Base-by-base conservation (phyloP, 2,113 vertebrate species). In the Sorex araneus region DNA sequence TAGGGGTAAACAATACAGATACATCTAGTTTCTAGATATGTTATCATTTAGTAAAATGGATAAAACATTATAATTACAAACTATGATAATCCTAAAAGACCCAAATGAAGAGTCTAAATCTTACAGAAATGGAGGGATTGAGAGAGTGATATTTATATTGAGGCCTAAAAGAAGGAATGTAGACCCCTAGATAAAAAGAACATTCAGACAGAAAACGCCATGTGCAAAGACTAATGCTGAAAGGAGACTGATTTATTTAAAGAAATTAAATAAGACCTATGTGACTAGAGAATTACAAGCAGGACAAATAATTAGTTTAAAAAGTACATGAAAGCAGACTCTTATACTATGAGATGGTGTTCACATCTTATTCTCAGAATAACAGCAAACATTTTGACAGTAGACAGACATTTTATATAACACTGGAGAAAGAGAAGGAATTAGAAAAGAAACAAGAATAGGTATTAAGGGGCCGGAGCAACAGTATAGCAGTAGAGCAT, bases 331-430 rank as follows among this genome's bases (percentile, higher is more conserved):
- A 84, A 23, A 64, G 9, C 34, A 85, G 8, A 6, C 5, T 82
- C 28, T 74, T 75, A 13, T 5, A 25, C n/a, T 12, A n/a, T 0
- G 1, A 12, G 69, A 57, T 67, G 3, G 6, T 40, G 7, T 54
- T 78, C 60, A 73, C 5, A 13, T 67, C 76, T 88, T 88, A 90
- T 57, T 90, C 47, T 88, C 18, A 50, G 13, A 28, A 19, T 71
- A 93, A 32, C 66, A 23, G 3, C 57, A 93, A 83, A 45, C 0
- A 40, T 47, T 47, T 84, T 30, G 86, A 27, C 1, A 43, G 63
- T 18, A 64, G 10, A 32, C 18, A 75, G 18, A n/a, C 2, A 85
- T 73, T 88, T 16, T 71, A 90, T 75, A 54, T 74, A 89, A 34
- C 8, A 76, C n/a, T 63, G 34, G 82, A 25, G n/a, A 71, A 25